phyloP scores from a whole-genome alignment of 2,113 vertebrate genomes.

The Ardeotis arabs region DNA sequence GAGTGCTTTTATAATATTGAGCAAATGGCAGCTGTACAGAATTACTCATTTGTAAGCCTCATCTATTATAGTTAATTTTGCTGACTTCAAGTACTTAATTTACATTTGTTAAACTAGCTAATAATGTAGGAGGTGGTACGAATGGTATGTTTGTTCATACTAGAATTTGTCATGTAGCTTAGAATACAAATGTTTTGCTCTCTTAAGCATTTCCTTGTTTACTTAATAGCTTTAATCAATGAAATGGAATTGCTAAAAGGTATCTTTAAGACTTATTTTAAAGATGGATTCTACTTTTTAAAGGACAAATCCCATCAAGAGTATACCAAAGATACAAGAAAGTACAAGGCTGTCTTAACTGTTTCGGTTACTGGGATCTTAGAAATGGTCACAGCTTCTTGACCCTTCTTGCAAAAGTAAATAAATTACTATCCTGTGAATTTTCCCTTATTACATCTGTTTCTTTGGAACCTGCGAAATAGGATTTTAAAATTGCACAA shows the following conservation, averaged over 20 bases:
- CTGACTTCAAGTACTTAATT: slow-evolving; percentile 66
- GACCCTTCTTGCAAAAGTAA: not conserved
- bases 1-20: slow-evolving; percentile 46
- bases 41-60: slow-evolving; percentile 52
- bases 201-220: not conserved
- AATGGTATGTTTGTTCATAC: slow-evolving; percentile 22
- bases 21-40: slow-evolving; percentile 61
- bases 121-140: not conserved
- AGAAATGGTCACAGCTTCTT: not conserved
- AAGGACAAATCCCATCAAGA: not conserved
- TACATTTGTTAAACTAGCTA: slow-evolving; percentile 63
- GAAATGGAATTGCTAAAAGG: not conserved
- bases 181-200: not conserved
- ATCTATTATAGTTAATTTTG: slow-evolving; percentile 63
- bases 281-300: not conserved
- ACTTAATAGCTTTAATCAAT: not conserved
- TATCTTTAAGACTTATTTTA: not conserved
- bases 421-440: not conserved
- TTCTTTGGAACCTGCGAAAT: not conserved
- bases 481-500: not conserved
- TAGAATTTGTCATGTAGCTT: slow-evolving; percentile 10
- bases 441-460: not conserved
- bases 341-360: not conserved
- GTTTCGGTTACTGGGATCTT: not conserved
- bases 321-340: not conserved